These are phyloP conservation scores for Pheosia tremula DNA, from an alignment of 2,888 invertebrate genomes.

Conservation along the genomic window DNA sequence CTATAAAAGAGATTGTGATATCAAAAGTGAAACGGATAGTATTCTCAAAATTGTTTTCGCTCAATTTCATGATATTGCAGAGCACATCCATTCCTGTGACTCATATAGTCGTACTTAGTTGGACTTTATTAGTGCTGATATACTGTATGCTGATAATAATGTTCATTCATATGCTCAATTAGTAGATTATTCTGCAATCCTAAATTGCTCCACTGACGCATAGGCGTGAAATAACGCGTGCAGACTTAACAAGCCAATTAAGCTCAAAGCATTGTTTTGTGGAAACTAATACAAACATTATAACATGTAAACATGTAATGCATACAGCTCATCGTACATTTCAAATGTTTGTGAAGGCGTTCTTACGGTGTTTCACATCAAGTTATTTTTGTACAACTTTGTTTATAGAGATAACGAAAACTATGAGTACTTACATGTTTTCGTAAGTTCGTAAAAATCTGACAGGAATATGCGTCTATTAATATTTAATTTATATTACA, in stretches of 20 bases:
- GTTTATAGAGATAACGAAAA: background rate
- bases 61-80: constrained; percentile 11
- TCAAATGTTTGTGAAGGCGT: background rate
- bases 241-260: constrained; percentile 49
- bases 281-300: constrained; percentile 11
- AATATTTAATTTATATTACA: constrained; percentile 2
- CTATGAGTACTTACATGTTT: background rate
- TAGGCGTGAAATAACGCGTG: constrained; percentile 35
- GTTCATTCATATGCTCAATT: constrained; percentile 36
- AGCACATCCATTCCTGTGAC: constrained; percentile 36
- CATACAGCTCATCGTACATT: background rate
- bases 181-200: constrained; percentile 40
- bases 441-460: background rate
- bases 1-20: constrained; percentile 2
- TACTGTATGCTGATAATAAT: constrained; percentile 26
- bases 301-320: background rate
- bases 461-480: background rate
- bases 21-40: background rate
- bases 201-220: constrained; percentile 37
- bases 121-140: constrained; percentile 36
- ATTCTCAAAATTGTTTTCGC: background rate
- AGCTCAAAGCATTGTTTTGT: constrained; percentile 34
- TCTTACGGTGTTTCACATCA: background rate
- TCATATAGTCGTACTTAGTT: constrained; percentile 34
- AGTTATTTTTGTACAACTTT: background rate